A percentile compares a stretch with the other conserved stretches of the same genome.
Conservation (phyloP, 2,113 vertebrate species). For the Aplodontia rufa region DNA sequence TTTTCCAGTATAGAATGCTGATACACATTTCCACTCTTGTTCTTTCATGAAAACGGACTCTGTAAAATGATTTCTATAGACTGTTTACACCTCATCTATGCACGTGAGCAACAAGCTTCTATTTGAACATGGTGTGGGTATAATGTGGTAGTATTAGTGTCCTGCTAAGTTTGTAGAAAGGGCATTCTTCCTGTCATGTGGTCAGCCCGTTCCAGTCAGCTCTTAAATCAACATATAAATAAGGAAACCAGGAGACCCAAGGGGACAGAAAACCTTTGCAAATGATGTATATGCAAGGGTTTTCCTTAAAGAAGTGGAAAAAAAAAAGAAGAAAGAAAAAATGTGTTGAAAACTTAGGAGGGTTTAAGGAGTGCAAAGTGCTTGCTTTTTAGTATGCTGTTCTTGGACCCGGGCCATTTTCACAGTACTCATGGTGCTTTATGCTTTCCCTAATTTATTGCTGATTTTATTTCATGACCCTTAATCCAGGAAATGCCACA, state of each 20-base stretch:
- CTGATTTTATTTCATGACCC: background rate
- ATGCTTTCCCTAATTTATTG: conserved; percentile 56
- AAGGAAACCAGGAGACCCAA: conserved; percentile 58
- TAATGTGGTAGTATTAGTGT: background rate
- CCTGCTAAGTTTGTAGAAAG: conserved; percentile 33
- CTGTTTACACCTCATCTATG: conserved; percentile 40
- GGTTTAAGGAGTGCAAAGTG: conserved; percentile 55
- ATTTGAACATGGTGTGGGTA: background rate
- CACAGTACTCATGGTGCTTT: conserved; percentile 23
- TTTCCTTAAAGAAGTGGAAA: conserved; percentile 65
- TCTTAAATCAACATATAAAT: conserved; percentile 70
- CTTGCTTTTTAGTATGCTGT: conserved; percentile 47
- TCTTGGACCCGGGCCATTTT: conserved; percentile 58
- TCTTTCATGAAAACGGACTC: conserved; percentile 6
- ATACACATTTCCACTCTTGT: conserved; percentile 30
- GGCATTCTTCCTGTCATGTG: conserved; percentile 35
- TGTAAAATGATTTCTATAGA: conserved; percentile 45
- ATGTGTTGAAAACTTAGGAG: conserved; percentile 66
- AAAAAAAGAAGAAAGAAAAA: background rate
- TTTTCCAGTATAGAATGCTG: background rate
- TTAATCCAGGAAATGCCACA: conserved; percentile 66
- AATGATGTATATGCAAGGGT: conserved; percentile 34
- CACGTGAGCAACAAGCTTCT: background rate
- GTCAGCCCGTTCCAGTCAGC: background rate
- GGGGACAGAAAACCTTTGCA: conserved; percentile 37